phyloP scores from a whole-genome alignment of 2,797 vertebrate species.

The Pseudochromis fuscus region DNA sequence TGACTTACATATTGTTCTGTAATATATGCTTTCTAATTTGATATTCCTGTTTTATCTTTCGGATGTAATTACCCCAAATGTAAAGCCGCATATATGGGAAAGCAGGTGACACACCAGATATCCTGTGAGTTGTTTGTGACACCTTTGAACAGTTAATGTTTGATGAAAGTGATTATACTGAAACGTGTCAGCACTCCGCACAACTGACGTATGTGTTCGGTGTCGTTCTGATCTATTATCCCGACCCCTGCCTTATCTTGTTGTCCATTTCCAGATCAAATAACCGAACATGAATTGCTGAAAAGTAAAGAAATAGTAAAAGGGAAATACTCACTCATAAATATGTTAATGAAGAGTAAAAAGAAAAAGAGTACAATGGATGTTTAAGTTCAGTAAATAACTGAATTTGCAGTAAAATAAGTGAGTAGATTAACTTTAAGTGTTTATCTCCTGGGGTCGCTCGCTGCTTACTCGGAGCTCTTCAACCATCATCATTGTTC shows the following conservation, averaged over 20 bases:
- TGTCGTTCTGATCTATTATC: slow-evolving; percentile 29
- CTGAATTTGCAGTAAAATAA: no score
- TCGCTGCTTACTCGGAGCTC: slow-evolving; percentile 26
- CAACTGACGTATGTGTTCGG: slow-evolving; percentile 23
- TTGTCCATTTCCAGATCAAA: slow-evolving; percentile 15
- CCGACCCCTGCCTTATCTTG: slow-evolving; percentile 8
- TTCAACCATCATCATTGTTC: slow-evolving; percentile 39
- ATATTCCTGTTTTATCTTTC: slow-evolving; percentile 80
- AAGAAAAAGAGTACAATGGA: no score
- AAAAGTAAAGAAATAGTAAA: background rate
- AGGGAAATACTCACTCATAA: background rate
- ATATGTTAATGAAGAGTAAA: background rate
- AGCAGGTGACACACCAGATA: slow-evolving; percentile 40
- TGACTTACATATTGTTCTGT: slow-evolving; percentile 85
- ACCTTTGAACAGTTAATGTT: slow-evolving; percentile 46
- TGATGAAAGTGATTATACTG: slow-evolving; percentile 42
- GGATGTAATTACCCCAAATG: slow-evolving; percentile 72
- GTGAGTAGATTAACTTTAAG: no score
- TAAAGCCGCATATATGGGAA: slow-evolving; percentile 53
- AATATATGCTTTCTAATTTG: slow-evolving; percentile 82
- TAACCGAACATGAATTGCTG: background rate
- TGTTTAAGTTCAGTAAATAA: no score
- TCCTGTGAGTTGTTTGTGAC: slow-evolving; percentile 57
- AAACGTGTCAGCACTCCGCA: slow-evolving; percentile 31
- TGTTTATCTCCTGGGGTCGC: slow-evolving; percentile 38